A percentile compares a stretch with the other conserved stretches of the same genome.
These are phyloP conservation scores for Stichodactyla mertensii DNA, from an alignment of 64 coral and sea anemone genomes.

Conservation along the genomic window DNA sequence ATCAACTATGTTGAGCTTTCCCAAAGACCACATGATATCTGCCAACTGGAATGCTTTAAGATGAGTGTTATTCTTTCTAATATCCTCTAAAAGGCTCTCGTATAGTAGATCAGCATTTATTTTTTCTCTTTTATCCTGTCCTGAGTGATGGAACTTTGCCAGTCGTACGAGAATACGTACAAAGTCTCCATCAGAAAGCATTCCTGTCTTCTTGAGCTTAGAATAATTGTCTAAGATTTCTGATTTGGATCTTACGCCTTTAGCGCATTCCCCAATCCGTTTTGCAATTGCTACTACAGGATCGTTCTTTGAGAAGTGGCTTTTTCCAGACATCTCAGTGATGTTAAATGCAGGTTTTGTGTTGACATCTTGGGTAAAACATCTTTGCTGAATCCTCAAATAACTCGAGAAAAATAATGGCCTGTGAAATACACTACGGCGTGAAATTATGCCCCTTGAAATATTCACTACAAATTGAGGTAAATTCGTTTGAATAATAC, in stretches of 20 bases:
- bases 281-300: neutral
- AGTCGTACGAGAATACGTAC: conserved; percentile 16
- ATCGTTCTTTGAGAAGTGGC: neutral
- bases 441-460: neutral
- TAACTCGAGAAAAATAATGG: neutral
- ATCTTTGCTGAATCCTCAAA: neutral
- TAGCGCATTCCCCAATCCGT: neutral
- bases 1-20: neutral
- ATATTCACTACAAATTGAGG: neutral
- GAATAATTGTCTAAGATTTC: neutral
- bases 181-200: conserved; percentile 19
- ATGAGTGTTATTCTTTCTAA: neutral
- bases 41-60: conserved; percentile 17
- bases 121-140: neutral
- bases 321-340: neutral
- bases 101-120: neutral
- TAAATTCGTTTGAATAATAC: neutral
- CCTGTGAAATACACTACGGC: neutral
- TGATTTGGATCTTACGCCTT: neutral
- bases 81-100: neutral
- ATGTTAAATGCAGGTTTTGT: neutral
- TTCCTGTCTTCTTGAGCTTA: neutral
- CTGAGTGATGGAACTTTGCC: neutral
- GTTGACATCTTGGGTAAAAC: neutral
- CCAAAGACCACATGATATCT: conserved; percentile 22